Evolutionary conservation across 2,888 invertebrate genomes (phyloP).

Genomic region (Gisinianus flammeolus): DNA sequence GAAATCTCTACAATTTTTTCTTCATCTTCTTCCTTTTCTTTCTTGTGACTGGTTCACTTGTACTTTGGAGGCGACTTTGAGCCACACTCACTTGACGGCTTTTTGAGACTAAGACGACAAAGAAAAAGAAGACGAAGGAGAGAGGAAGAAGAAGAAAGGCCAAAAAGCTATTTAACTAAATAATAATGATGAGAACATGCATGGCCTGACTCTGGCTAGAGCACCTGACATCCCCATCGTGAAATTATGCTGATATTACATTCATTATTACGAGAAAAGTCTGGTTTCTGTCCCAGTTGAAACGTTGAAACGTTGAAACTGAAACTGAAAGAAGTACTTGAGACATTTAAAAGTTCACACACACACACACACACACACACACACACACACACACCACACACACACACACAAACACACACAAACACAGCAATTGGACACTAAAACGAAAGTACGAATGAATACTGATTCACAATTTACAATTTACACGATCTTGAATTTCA

Average conservation of each 20-base stretch:
- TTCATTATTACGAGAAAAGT: no score
- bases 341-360: slow-evolving; percentile 2
- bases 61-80: not conserved
- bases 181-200: not conserved
- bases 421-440: not conserved
- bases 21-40: not conserved
- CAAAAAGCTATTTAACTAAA: not conserved
- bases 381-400: no score
- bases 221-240: not conserved
- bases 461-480: no score
- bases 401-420: no score
- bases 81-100: slow-evolving; percentile 11
- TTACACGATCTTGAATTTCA: no score
- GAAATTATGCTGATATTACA: no score
- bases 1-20: not conserved
- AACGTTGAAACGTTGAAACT: no score
- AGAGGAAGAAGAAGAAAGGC: not conserved
- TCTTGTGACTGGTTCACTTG: not conserved
- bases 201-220: no score
- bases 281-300: no score
- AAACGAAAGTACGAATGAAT: not conserved
- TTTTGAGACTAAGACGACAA: not conserved
- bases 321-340: no score
- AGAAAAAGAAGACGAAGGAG: not conserved
- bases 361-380: no score